A percentile compares a stretch with the other conserved stretches of the same genome.
Evolutionary conservation across 2,888 invertebrate species (phyloP).

Genomic region (Parelbella ahira): DNA sequence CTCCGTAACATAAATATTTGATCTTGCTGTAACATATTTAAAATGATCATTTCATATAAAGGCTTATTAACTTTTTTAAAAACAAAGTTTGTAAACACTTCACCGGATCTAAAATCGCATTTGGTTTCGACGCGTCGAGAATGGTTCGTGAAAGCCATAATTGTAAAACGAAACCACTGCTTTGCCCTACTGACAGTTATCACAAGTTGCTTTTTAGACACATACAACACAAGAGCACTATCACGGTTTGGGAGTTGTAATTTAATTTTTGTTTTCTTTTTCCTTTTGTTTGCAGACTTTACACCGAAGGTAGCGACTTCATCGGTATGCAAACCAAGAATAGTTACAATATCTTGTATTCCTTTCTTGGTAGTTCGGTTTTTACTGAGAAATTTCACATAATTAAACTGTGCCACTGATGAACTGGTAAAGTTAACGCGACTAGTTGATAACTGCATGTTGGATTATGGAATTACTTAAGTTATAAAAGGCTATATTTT

Average conservation of each 20-base stretch:
- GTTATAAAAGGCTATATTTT: conserved; percentile 15
- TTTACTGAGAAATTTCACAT: conserved; percentile 62
- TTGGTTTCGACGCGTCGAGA: conserved; percentile 39
- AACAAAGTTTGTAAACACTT: conserved; percentile 34
- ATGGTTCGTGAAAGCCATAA: conserved; percentile 38
- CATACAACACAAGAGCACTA: conserved; percentile 41
- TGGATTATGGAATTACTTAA: conserved; percentile 23
- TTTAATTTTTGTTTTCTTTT: conserved; percentile 3
- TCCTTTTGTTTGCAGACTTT: conserved; percentile 13
- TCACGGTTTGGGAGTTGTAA: neutral
- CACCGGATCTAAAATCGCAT: conserved; percentile 48
- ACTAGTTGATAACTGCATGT: conserved; percentile 63
- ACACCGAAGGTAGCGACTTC: conserved; percentile 41
- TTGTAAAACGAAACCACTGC: conserved; percentile 42
- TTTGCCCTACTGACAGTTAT: conserved; percentile 37
- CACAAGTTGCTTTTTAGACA: conserved; percentile 38
- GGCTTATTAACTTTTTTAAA: conserved; percentile 10
- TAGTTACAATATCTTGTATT: conserved; percentile 60
- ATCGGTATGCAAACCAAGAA: conserved; percentile 61
- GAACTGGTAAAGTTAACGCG: conserved; percentile 64
- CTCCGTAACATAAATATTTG: neutral
- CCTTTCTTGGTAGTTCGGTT: conserved; percentile 51
- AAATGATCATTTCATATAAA: conserved; percentile 2
- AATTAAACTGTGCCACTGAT: conserved; percentile 64
- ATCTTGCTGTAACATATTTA: neutral